Percentiles rank a stretch among this genome's conserved stretches.
phyloP scores from a whole-genome alignment of 2,888 invertebrate genomes.

The Pachydiplax longipennis region DNA sequence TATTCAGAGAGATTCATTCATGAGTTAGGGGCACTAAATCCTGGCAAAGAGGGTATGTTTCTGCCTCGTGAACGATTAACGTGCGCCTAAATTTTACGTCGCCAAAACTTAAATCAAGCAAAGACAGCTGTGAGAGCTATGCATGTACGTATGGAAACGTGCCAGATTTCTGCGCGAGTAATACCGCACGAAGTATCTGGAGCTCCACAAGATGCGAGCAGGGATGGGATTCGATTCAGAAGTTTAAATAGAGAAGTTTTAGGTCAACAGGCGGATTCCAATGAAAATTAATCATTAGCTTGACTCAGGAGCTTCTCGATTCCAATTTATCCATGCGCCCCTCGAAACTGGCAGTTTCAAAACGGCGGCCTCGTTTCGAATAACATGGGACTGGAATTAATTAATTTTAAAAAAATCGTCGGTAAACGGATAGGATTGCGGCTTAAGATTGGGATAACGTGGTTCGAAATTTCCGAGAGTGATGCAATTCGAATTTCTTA shows the following conservation, averaged over 20 bases:
- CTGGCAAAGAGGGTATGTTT: too few species aligned
- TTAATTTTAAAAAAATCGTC: too few species aligned
- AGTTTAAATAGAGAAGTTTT: neutral
- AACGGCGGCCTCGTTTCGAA: neutral
- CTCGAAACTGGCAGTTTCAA: neutral
- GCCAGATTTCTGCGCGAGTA: neutral
- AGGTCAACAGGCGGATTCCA: neutral
- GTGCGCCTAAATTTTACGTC: neutral
- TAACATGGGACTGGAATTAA: too few species aligned
- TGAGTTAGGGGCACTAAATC: too few species aligned
- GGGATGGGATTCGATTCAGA: neutral
- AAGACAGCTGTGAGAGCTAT: neutral
- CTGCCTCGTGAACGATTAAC: too few species aligned
- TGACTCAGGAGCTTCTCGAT: neutral
- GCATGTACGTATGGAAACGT: neutral
- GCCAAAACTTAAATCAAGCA: neutral
- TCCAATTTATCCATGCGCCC: neutral
- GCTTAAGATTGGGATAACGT: too few species aligned
- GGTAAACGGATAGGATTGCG: too few species aligned
- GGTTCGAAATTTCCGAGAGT: too few species aligned
- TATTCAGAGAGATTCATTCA: too few species aligned
- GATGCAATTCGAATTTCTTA: too few species aligned
- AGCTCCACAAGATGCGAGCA: neutral
- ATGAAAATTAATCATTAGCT: neutral
- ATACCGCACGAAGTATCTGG: neutral